Evolutionary conservation across 2,888 invertebrate genomes (phyloP), one percentile per base, ranked within the genome.

Genomic region (Leptinotarsa tumamoca): DNA sequence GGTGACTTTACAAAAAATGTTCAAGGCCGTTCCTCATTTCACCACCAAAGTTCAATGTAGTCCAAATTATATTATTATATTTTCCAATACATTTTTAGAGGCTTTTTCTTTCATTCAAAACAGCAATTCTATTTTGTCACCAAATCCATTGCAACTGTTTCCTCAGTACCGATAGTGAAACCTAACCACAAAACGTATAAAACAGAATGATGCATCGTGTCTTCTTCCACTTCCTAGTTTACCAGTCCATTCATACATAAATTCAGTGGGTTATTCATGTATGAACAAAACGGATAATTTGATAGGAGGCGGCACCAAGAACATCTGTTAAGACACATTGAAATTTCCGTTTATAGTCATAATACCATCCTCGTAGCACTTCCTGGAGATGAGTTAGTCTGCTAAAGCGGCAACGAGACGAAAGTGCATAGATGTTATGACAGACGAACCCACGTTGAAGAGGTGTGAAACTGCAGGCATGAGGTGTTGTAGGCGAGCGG

Each of bases 391-490:
- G 78, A 78, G 76, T 78, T 74, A 76, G 71, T 43, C 63, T 33
- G 66, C 67, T 68, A 61, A 67, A 43, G 68, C 61, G 56, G 61
- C 68, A 61, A 67, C 27, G 43, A 63, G 71, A 72, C 67, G 72
- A 77, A 72, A 77, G 77, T 74, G 74, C 72, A 67, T 58, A 21
- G 71, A 70, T 77, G 69, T 70, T 72, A 68, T 73, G 78, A 78
- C 74, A 78, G 78, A 78, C 73, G 54, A 66, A 49, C 78, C 78
- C 75, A 78, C 78, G 73, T 72, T 21, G 58, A 73, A 78, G 76
- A 83, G 83, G 83, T 83, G 83, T 83, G 83, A 83, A 83, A 80
- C 78, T 78, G 80, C 77, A 77, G 82, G 79, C 18, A 61, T 33
- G 23, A 21, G 54, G 33, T 5, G 69, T 56, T 58, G 58, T 63